A percentile compares a stretch with the other conserved stretches of the same genome.
Conservation (phyloP, 2,888 invertebrate species). For the Diaprepes abbreviatus region DNA sequence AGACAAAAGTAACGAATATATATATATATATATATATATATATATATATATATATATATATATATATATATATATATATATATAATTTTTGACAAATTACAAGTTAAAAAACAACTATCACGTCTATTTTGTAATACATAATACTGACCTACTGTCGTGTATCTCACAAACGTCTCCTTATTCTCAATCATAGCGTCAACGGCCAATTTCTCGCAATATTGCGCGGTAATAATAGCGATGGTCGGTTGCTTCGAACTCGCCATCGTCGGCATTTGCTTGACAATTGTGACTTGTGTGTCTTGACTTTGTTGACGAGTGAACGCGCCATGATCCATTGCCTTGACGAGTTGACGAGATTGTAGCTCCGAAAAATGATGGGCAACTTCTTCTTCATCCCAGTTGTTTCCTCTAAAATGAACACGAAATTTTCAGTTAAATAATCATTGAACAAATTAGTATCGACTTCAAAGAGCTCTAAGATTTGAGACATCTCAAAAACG, state of each 20-base stretch:
- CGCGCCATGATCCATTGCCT: constrained; percentile 85
- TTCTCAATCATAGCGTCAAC: constrained; percentile 98
- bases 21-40: too few relatives aligned
- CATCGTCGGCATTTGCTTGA: constrained; percentile 95
- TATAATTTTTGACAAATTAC: too few relatives aligned
- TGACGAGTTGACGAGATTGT: constrained; percentile 86
- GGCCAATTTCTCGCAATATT: constrained; percentile 97
- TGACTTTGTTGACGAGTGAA: constrained; percentile 90
- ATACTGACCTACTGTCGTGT: constrained; percentile 93
- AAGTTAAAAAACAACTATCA: too few relatives aligned
- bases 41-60: too few relatives aligned
- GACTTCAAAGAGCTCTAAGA: too few relatives aligned
- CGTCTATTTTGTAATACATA: too few relatives aligned
- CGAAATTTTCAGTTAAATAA: too few relatives aligned
- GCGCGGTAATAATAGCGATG: constrained; percentile 97
- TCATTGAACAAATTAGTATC: too few relatives aligned
- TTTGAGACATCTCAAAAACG: neutral
- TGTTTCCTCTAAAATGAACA: constrained; percentile 75
- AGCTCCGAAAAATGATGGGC: constrained; percentile 82
- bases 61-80: too few relatives aligned
- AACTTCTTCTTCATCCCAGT: constrained; percentile 86
- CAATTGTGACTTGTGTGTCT: constrained; percentile 85
- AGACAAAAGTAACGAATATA: too few relatives aligned
- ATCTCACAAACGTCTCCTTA: constrained; percentile 95
- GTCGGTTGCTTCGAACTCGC: constrained; percentile 92